Base-by-base conservation (phyloP, 2,797 vertebrate species). In the Sternotherus odoratus region DNA sequence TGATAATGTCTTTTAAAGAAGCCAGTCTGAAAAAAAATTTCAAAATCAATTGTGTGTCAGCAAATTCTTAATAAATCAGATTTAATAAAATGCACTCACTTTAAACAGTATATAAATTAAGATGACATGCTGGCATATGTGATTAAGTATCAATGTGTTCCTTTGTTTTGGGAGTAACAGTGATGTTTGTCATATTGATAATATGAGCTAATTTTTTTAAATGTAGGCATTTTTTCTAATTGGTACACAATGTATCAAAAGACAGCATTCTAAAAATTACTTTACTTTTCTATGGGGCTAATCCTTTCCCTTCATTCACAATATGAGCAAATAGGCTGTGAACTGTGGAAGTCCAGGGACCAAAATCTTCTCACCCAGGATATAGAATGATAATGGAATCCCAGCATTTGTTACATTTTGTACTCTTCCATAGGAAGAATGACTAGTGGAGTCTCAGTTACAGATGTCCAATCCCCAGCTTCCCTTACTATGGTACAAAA, bases 1-100 rank as follows among this genome's bases (percentile, higher is more conserved):
- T 98, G 98, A 83, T 99, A 98, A 51, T 97, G 97, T 94, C 99
- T 98, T 98, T 99, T 98, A 92, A 99, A 99, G 98, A 99, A 99
- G 79, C 99, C 99, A 83, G 97, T 97, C 99, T 99, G 98, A 91
- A 98, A 98, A 30, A 96, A 23, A 92, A 96, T 91, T 94, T 95
- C 83, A 79, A 54, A 88, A 92, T 49, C 79, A 82, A 30, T 79
- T 90, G 51, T 51, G 54, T n/a, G 48, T 95, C 51, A 93, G 84
- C 77, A 95, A 79, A 83, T 80, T 10, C 82, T 53, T 81, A 46
- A 57, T 79, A 91, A 50, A 36, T 33, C 51, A 83, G n/a, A 74
- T 54, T 54, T 74, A 28, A 28, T 33, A 24, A 57, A 16, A 72
- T 56, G 48, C 36, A 49, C 13, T 46, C 85, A 81, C 90, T 72